phyloP scores from a whole-genome alignment of 1,140 invertebrate genomes.

The Plutomurus gul region DNA sequence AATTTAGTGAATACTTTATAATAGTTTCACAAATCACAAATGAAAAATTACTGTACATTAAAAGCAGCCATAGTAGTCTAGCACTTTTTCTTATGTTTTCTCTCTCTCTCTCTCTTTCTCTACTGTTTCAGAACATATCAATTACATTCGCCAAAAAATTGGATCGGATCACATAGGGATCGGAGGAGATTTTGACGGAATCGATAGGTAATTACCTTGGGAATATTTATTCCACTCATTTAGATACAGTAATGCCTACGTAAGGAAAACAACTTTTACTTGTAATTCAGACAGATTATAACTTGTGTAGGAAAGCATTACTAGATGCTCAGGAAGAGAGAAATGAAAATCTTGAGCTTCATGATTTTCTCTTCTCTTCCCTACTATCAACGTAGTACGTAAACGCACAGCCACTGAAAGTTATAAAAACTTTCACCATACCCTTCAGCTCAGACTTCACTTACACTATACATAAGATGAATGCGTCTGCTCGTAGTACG shows the following conservation, averaged over 20 bases:
- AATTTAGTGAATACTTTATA: neutral
- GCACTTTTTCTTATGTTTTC: neutral
- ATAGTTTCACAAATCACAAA: slow-evolving; percentile 14
- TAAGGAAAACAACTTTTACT: slow-evolving; percentile 24
- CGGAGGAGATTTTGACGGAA: slow-evolving; percentile 85
- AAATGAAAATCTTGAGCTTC: slow-evolving; percentile 9
- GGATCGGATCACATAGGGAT: slow-evolving; percentile 87
- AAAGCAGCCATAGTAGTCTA: neutral
- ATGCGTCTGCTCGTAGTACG: neutral
- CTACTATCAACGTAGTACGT: too few relatives aligned
- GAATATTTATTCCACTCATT: slow-evolving; percentile 9
- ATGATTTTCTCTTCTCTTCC: neutral
- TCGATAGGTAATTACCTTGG: slow-evolving; percentile 70
- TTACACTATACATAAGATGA: slow-evolving; percentile 2
- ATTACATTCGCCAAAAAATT: slow-evolving; percentile 76
- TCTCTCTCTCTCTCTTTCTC: neutral
- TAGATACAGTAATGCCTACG: slow-evolving; percentile 30
- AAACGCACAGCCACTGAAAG: too few relatives aligned
- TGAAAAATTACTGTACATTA: neutral
- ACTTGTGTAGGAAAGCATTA: too few relatives aligned
- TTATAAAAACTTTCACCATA: slow-evolving; percentile 28
- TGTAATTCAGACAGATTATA: neutral
- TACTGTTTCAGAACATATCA: slow-evolving; percentile 78
- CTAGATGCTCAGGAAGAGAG: too few relatives aligned
- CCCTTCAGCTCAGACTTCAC: slow-evolving; percentile 4